Evolutionary conservation across 1,140 invertebrate species (phyloP).

Genomic region (Planococcus citri): DNA sequence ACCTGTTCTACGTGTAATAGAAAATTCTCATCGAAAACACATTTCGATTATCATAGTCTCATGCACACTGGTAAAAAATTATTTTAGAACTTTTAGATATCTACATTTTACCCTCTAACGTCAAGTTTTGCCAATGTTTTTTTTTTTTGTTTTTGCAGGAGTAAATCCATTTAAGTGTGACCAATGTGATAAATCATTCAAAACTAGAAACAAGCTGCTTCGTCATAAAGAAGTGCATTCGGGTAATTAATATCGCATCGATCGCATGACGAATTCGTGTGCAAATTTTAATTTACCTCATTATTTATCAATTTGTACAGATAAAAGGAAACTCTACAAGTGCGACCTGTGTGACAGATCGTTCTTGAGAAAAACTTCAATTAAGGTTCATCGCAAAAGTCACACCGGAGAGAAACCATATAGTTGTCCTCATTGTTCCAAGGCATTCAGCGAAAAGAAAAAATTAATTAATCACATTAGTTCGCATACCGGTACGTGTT

Average conservation of each 20-base stretch:
- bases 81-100: too few species aligned
- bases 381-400: background rate
- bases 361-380: background rate
- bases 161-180: background rate
- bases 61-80: background rate
- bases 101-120: too few species aligned
- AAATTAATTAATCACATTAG: slow-evolving; percentile 3
- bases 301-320: background rate
- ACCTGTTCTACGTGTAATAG: background rate
- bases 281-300: background rate
- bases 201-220: background rate
- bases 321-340: background rate
- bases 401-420: background rate
- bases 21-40: background rate
- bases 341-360: background rate
- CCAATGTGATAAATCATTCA: background rate
- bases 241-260: background rate
- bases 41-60: background rate
- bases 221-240: slow-evolving; percentile 11
- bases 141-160: background rate
- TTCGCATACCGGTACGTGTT: background rate
- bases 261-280: background rate
- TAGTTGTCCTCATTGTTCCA: background rate
- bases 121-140: too few species aligned
- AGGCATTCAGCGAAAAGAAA: slow-evolving; percentile 5